phyloP scores from a whole-genome alignment of 2,888 invertebrate genomes.

The Chymomyza fuscimana region DNA sequence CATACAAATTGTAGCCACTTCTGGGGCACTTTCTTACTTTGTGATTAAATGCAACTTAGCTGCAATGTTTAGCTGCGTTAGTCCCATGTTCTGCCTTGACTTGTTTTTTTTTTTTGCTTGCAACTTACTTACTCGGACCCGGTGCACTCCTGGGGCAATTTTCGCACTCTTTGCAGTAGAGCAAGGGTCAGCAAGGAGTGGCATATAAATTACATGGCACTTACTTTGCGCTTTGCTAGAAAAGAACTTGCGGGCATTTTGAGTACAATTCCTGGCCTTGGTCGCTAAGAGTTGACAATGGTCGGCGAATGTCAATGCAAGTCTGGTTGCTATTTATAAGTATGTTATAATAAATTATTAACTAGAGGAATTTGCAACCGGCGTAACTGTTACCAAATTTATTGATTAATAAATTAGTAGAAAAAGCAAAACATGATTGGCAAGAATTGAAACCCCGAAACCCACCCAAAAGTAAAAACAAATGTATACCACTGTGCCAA shows the following conservation, averaged over 20 bases:
- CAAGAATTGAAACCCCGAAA: not conserved
- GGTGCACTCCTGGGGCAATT: conserved; percentile 43
- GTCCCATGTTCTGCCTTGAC: not conserved
- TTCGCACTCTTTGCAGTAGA: conserved; percentile 44
- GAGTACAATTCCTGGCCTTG: conserved; percentile 16
- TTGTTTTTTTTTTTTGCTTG: conserved; percentile 24
- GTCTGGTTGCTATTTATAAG: not conserved
- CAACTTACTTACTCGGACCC: not conserved
- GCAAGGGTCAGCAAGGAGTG: conserved; percentile 30
- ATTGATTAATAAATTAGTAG: not conserved
- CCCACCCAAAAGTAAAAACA: too few relatives aligned
- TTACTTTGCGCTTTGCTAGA: conserved; percentile 43
- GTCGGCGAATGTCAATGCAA: conserved; percentile 21
- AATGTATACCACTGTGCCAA: too few relatives aligned
- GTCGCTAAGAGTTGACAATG: not conserved
- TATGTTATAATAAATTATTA: conserved; percentile 58
- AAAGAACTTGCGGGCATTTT: conserved; percentile 52
- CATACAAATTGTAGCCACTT: conserved; percentile 21
- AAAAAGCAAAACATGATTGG: too few relatives aligned
- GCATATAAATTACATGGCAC: conserved; percentile 67
- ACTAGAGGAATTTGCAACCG: conserved; percentile 14
- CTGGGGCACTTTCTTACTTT: not conserved
- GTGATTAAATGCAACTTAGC: not conserved
- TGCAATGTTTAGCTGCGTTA: not conserved
- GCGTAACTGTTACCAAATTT: conserved; percentile 20